phyloP scores from a whole-genome alignment of 2,888 invertebrate genomes.

The Stegophylla sp. region DNA sequence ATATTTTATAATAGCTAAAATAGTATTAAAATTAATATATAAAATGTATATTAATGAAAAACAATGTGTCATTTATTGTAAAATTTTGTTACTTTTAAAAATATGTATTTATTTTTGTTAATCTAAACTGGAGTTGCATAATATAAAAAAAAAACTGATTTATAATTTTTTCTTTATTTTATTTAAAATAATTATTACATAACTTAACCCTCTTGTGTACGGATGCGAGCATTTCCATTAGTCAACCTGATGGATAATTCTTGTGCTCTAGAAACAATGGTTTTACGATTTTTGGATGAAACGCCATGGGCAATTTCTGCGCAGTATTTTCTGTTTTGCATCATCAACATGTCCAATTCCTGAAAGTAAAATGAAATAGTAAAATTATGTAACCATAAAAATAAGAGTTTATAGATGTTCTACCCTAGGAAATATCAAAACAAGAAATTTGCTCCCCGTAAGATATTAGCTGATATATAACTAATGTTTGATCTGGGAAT shows the following conservation, averaged over 20 bases:
- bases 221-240: conserved; percentile 93
- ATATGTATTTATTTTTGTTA: conserved; percentile 18
- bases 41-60: neutral
- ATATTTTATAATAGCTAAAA: neutral
- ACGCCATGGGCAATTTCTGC: conserved; percentile 98
- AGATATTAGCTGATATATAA: too few relatives aligned
- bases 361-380: conserved; percentile 65
- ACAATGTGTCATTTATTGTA: conserved; percentile 19
- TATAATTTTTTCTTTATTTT: conserved; percentile 74
- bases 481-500: too few relatives aligned
- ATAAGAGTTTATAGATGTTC: conserved; percentile 13
- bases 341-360: conserved; percentile 96
- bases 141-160: neutral
- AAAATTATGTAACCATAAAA: too few relatives aligned
- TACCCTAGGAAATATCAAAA: too few relatives aligned
- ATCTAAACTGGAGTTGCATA: neutral
- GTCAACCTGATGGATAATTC: conserved; percentile 94
- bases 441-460: too few relatives aligned
- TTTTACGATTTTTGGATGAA: conserved; percentile 95
- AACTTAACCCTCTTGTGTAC: conserved; percentile 81
- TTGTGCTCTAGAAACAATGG: conserved; percentile 94
- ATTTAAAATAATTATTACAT: conserved; percentile 66
- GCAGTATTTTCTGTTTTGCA: conserved; percentile 97
- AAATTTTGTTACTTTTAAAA: conserved; percentile 29
- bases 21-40: neutral